These are phyloP conservation scores for Antheraea assamensis DNA, from an alignment of 2,888 invertebrate genomes.

Conservation along the genomic window DNA sequence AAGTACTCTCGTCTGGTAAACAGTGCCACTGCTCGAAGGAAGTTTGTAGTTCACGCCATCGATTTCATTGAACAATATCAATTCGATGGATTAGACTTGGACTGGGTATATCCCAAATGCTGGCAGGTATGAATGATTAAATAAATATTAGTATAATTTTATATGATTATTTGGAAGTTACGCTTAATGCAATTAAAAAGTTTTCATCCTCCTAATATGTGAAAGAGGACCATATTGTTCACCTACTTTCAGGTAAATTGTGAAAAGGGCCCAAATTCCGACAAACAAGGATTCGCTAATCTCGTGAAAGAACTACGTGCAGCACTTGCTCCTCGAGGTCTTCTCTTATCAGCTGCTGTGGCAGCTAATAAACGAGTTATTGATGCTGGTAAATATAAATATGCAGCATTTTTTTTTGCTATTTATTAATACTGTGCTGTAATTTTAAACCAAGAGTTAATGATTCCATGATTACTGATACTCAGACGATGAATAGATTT, in stretches of 20 bases:
- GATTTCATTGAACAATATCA: constrained; percentile 90
- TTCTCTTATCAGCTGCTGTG: constrained; percentile 91
- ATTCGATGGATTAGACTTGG: constrained; percentile 95
- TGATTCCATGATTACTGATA: too few species aligned
- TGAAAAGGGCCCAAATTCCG: constrained; percentile 90
- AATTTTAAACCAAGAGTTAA: too few species aligned
- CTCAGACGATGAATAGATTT: background rate
- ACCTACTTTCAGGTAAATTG: constrained; percentile 85
- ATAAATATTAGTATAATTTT: constrained; percentile 24
- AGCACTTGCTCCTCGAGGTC: constrained; percentile 87
- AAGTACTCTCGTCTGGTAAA: constrained; percentile 93
- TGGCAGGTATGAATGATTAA: constrained; percentile 85
- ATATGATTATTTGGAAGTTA: background rate
- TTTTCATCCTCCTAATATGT: background rate
- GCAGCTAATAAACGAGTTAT: constrained; percentile 92
- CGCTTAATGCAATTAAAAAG: background rate
- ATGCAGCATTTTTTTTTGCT: background rate
- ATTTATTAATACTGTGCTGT: background rate
- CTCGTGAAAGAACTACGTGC: constrained; percentile 88
- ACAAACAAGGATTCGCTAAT: constrained; percentile 89
- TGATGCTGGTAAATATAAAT: constrained; percentile 84
- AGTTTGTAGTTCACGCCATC: constrained; percentile 88
- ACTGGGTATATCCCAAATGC: constrained; percentile 97
- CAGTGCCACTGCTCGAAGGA: constrained; percentile 85
- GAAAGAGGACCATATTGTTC: background rate